A percentile compares a stretch with the other conserved stretches of the same genome.
Conservation (phyloP, 2,797 vertebrate species). For the Sitta carolinensis region DNA sequence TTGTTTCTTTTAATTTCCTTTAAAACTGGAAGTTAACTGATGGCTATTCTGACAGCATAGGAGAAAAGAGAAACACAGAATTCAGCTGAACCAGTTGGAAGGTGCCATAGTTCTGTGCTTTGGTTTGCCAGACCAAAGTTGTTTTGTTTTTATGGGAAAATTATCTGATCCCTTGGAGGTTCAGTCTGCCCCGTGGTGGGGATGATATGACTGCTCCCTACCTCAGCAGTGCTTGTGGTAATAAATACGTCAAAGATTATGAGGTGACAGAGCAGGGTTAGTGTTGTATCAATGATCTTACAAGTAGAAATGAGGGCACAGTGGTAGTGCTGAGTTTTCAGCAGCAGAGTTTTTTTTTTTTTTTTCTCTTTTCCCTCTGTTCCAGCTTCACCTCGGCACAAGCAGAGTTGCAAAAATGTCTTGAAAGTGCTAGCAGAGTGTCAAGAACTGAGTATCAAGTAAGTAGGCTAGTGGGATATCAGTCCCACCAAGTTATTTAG, state of each 20-base stretch:
- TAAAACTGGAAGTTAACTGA: neutral
- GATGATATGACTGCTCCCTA: neutral
- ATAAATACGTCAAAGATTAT: neutral
- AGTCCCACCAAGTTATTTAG: neutral
- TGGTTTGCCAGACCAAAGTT: neutral
- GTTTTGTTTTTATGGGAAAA: neutral
- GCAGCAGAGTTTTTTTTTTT: neutral
- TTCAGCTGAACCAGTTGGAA: neutral
- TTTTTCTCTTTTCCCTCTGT: neutral
- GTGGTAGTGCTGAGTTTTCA: neutral
- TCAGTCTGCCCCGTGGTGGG: neutral
- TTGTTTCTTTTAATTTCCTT: neutral
- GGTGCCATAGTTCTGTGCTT: neutral
- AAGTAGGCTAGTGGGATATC: neutral
- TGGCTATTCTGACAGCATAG: neutral
- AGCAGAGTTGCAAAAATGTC: neutral
- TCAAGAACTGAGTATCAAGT: neutral
- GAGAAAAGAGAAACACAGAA: neutral
- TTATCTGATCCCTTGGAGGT: neutral
- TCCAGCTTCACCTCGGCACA: neutral
- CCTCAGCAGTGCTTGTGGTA: neutral
- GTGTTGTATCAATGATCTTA: neutral
- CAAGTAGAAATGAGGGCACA: neutral
- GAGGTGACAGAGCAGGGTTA: neutral
- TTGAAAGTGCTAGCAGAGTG: neutral